Evolutionary conservation across 2,888 invertebrate species (phyloP).

Genomic region (Galeruca laticollis): DNA sequence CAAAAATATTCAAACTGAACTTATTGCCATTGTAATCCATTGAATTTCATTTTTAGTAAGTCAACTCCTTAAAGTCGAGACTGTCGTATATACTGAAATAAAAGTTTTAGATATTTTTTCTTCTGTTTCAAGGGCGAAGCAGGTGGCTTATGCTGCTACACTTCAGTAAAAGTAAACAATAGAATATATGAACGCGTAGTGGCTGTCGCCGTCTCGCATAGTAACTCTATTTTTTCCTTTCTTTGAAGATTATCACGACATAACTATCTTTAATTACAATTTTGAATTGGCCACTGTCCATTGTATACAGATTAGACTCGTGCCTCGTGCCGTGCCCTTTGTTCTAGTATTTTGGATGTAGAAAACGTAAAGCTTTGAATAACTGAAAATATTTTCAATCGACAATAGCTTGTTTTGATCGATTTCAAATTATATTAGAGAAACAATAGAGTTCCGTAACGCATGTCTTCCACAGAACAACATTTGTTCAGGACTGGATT

Average conservation of each 20-base stretch:
- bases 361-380: constrained; percentile 29
- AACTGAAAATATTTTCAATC: constrained; percentile 23
- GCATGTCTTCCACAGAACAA: constrained; percentile 7
- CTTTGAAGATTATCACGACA: constrained; percentile 55
- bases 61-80: background rate
- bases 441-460: constrained; percentile 34
- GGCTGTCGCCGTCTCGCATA: constrained; percentile 62
- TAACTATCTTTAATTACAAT: constrained; percentile 2
- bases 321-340: constrained; percentile 16
- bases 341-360: constrained; percentile 28
- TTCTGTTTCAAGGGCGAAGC: constrained; percentile 52
- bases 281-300: constrained; percentile 13
- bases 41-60: background rate
- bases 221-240: constrained; percentile 56
- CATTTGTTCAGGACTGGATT: background rate
- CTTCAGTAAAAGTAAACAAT: constrained; percentile 66
- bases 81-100: background rate
- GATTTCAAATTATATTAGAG: constrained; percentile 38
- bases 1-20: background rate
- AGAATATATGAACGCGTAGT: constrained; percentile 60
- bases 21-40: background rate
- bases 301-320: constrained; percentile 26
- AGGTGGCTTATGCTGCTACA: constrained; percentile 65
- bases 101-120: constrained; percentile 28
- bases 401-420: constrained; percentile 40